Conservation (phyloP, 2,797 vertebrate genomes). For the Cyclura pinguis region DNA sequence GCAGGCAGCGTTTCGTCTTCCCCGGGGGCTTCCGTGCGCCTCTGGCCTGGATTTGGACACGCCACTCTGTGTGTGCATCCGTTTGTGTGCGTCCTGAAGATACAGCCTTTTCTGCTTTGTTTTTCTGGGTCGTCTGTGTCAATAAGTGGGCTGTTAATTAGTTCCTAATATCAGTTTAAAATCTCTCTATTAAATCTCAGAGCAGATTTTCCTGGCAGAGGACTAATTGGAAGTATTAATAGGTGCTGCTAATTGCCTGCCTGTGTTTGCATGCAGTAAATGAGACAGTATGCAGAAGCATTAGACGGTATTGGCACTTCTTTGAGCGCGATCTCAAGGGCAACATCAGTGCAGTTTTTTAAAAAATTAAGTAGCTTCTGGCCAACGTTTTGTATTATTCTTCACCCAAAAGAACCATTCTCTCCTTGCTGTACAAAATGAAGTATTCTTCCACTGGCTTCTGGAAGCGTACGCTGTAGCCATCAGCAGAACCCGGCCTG, state of each 20-base stretch:
- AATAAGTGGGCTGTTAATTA: conserved; percentile 73
- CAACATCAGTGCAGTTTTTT: too few relatives aligned
- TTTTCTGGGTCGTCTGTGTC: conserved; percentile 65
- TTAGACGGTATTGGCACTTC: not conserved
- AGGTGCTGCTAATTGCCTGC: conserved; percentile 62
- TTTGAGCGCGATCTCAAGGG: conserved; percentile 7
- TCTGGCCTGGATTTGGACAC: not conserved
- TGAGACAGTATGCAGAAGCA: too few relatives aligned
- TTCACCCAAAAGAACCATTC: not conserved
- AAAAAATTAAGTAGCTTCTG: not conserved
- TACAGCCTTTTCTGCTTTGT: conserved; percentile 30
- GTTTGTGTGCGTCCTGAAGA: not conserved
- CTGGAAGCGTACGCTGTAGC: accelerated
- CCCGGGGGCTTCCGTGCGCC: too few relatives aligned
- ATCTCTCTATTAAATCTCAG: conserved; percentile 67
- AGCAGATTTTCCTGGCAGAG: conserved; percentile 55
- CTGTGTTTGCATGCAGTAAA: not conserved
- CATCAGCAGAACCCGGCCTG: not conserved
- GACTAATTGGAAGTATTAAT: conserved; percentile 61
- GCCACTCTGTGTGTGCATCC: not conserved
- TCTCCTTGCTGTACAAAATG: not conserved
- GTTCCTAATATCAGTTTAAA: conserved; percentile 64
- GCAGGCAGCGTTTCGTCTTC: not conserved
- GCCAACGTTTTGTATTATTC: not conserved
- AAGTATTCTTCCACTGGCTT: not conserved